Conservation (phyloP, 2,888 invertebrate species). For the Sinhomidia bicolor region DNA sequence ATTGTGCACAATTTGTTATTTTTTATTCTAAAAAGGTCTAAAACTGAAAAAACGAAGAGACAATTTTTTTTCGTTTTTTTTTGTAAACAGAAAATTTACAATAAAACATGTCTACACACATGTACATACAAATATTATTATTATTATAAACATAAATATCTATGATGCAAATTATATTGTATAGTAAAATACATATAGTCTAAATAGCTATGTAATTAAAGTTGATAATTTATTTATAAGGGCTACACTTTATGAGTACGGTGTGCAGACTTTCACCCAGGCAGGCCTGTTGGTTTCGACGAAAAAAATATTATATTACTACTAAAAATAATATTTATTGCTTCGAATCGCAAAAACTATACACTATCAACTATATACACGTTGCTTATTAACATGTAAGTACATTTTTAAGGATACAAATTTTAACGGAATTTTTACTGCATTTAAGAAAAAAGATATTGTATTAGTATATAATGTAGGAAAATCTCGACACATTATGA, state of each 20-base stretch:
- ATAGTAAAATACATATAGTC: neutral
- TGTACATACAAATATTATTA: no score
- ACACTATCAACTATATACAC: slow-evolving; percentile 19
- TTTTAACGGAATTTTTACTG: slow-evolving; percentile 25
- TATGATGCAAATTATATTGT: slow-evolving; percentile 37
- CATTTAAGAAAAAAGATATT: neutral
- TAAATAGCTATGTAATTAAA: neutral
- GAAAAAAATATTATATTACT: neutral
- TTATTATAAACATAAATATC: neutral
- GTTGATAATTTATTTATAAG: no score
- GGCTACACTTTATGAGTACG: neutral
- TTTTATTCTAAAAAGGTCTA: no score
- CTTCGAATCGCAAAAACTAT: slow-evolving; percentile 34
- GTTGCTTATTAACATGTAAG: slow-evolving; percentile 44
- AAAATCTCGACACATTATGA: slow-evolving; percentile 49
- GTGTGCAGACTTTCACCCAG: slow-evolving; percentile 50
- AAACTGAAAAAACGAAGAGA: no score
- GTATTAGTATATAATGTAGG: neutral
- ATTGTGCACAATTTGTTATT: no score
- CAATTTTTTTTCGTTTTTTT: no score
- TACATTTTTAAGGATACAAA: slow-evolving; percentile 7
- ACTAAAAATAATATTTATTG: neutral
- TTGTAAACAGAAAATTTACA: neutral
- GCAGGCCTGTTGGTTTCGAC: slow-evolving; percentile 58
- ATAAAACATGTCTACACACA: neutral